These are phyloP conservation scores for Neomicropteryx cornuta DNA, from an alignment of 1,140 invertebrate species.

Conservation along the genomic window DNA sequence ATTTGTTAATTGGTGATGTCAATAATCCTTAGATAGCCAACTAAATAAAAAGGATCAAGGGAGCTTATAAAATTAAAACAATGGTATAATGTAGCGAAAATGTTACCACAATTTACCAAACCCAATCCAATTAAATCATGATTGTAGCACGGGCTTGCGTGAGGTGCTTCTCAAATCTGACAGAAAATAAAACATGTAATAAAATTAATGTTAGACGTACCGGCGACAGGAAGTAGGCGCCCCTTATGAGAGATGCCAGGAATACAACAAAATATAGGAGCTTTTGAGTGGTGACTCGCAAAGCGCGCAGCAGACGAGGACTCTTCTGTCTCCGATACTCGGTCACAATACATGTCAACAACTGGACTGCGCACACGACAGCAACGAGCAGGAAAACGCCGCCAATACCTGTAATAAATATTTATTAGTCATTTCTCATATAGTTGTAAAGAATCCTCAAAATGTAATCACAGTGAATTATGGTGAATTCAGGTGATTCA, in stretches of 20 bases:
- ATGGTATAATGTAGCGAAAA: no score
- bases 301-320: conserved; percentile 67
- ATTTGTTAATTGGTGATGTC: no score
- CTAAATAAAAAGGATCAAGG: no score
- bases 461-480: no score
- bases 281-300: conserved; percentile 84
- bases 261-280: conserved; percentile 83
- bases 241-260: conserved; percentile 71
- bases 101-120: no score
- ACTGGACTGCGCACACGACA: conserved; percentile 75
- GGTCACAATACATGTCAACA: conserved; percentile 70
- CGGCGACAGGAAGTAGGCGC: conserved; percentile 82
- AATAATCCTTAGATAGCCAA: no score
- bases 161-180: conserved; percentile 1
- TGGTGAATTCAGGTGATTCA: no score
- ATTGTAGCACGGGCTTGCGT: no score
- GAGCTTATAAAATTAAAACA: no score
- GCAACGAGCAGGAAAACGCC: conserved; percentile 73
- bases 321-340: conserved; percentile 78
- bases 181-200: neutral
- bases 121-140: no score
- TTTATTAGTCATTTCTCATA: conserved; percentile 51
- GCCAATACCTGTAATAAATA: conserved; percentile 63
- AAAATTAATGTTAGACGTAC: conserved; percentile 45
- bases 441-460: no score